Base-by-base conservation (phyloP, 2,113 vertebrate species). In the Thalassoma bifasciatum region DNA sequence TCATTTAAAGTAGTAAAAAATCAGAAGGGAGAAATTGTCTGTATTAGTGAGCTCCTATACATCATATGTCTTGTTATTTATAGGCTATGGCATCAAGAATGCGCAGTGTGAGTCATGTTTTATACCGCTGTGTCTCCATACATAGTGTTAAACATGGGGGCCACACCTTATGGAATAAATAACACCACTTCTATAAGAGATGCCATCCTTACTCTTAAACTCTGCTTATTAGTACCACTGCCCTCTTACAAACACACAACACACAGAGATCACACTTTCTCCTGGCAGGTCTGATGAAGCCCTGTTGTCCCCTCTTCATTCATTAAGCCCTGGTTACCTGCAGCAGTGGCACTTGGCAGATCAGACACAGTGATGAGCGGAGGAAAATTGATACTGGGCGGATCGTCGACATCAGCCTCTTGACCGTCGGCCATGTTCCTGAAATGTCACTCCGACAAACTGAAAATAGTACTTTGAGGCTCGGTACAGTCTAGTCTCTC, bases 291-390 rank as follows among this genome's bases (percentile, higher is more conserved):
- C 10, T 4, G 51, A 66, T 57, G 72, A 49, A 8, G 65, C 75
- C 57, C 17, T 22, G 16, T 10, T 13, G 52, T 1, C 10, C 21
- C 3, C 44, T 2, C 10, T 3, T 14, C 40, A 26, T 5, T 1
- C 42, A n/a, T n/a, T n/a, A n/a, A 44, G 38, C 11, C 26, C 0
- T 1, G 42, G 24, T 66, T 91, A 93, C 93, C 93, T 92, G 93
- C 91, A 49, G 88, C 75, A 5, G 92, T 90, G 37, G 82, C 74
- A 9, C 81, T 53, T 72, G 90, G 88, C 62, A 92, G 83, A 49
- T 87, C 84, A 0, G 91, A 90, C 0, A 92, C 88, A 1, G 93
- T 93, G 75, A 93, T 90, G 79, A 92, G 83, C 54, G 92, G 93
- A 2, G 90, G 92, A 49, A 82, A 83, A 7, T 16, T 71, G 63